These are phyloP conservation scores for Torymus auratus DNA, from an alignment of 2,888 invertebrate genomes.

Conservation along the genomic window DNA sequence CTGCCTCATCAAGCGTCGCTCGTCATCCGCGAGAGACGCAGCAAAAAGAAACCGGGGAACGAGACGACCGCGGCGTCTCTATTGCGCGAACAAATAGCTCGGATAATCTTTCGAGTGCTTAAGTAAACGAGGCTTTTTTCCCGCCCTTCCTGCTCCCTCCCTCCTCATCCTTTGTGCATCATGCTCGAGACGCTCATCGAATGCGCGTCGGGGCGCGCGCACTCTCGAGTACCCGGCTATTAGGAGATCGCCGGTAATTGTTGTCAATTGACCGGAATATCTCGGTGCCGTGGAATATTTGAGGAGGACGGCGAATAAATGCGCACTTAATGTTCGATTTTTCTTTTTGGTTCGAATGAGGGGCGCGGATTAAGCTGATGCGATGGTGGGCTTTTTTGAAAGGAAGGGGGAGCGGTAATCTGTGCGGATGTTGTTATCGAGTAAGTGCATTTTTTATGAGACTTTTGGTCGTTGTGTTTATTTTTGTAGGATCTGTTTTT, in stretches of 20 bases:
- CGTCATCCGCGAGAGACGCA: no score
- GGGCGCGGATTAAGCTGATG: no score
- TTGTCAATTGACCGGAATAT: slow-evolving; percentile 37
- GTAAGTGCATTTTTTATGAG: no score
- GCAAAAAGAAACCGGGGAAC: no score
- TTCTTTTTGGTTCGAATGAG: neutral
- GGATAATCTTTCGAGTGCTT: slow-evolving; percentile 64
- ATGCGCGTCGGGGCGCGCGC: neutral
- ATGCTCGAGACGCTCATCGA: slow-evolving; percentile 4
- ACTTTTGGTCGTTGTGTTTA: no score
- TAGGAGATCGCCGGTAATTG: slow-evolving; percentile 21
- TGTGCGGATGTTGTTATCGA: no score
- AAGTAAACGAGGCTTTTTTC: slow-evolving; percentile 68
- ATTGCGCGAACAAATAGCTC: slow-evolving; percentile 19
- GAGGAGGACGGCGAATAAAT: neutral
- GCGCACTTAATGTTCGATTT: neutral
- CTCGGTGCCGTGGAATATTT: neutral
- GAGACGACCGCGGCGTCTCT: neutral
- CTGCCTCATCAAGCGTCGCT: no score
- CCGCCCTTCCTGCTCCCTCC: neutral
- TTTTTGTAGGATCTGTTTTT: no score
- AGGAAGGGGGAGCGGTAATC: no score
- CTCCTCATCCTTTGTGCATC: neutral
- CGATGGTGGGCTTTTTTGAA: no score
- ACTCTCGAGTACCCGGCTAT: slow-evolving; percentile 10